Evolutionary conservation across 2,113 vertebrate species (phyloP).

Genomic region (Lycocorax pyrrhopterus): DNA sequence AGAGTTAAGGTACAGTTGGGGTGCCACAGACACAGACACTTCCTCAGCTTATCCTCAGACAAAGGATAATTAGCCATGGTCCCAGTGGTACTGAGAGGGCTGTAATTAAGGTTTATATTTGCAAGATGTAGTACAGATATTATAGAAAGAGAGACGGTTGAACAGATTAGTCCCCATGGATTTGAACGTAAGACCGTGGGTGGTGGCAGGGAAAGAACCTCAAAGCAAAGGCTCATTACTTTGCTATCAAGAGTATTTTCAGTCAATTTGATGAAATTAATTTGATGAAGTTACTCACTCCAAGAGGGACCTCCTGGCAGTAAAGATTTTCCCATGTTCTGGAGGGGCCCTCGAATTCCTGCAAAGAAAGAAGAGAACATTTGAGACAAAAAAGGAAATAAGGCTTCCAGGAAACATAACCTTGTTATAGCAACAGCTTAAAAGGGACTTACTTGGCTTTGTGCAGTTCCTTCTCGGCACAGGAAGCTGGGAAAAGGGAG

Average conservation of each 20-base stretch:
- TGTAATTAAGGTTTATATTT: not conserved
- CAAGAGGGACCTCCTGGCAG: conserved; percentile 84
- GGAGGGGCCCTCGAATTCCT: conserved; percentile 80
- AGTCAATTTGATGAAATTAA: not conserved
- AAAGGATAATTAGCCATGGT: not conserved
- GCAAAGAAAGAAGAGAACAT: not conserved
- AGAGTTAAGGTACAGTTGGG: not conserved
- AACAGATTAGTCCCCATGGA: not conserved
- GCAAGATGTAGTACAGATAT: not conserved
- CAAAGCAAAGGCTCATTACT: not conserved
- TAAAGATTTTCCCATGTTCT: conserved; percentile 87
- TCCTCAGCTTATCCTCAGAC: not conserved
- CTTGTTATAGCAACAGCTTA: not conserved
- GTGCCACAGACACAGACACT: not conserved
- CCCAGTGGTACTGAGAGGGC: not conserved
- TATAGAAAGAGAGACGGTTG: not conserved
- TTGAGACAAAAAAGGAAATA: not conserved
- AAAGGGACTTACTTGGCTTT: conserved; percentile 76
- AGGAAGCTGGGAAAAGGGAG: conserved; percentile 69
- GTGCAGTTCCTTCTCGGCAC: conserved; percentile 77
- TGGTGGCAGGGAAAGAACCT: not conserved
- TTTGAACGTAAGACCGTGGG: not conserved
- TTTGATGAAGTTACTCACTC: conserved; percentile 81
- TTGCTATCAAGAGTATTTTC: not conserved
- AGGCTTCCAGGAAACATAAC: not conserved